Base-by-base conservation (phyloP, 2,113 vertebrate genomes). In the Scalopus aquaticus region DNA sequence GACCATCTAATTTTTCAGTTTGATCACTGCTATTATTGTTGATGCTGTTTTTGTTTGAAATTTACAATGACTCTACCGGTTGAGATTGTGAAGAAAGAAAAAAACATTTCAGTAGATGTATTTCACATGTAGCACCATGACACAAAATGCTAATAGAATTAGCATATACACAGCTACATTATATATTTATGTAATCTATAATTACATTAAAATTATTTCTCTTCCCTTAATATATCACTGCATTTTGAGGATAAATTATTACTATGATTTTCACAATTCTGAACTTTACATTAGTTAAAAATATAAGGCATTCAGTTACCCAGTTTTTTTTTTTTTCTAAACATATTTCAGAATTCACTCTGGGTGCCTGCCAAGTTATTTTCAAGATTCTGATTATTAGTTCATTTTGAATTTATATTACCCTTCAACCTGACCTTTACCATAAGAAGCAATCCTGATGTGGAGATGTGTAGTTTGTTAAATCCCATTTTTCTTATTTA, bases 321-420 rank as follows among this genome's bases (percentile, higher is more conserved):
- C 35, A 84, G 51, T 30, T 80, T 88, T 7, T 89, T 80, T 85
- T 62, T 44, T 44, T 44, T 44, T 44, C 28, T 64, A 77, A 67
- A 69, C 5, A 28, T 37, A 88, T 88, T 95, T 95, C 30, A 81
- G 82, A 90, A 28, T 94, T 65, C 39, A 62, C 19, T 26, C 37
- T 92, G 51, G 2, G 28, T 67, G 24, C 1, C 28, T 84, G 64
- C 72, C 70, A 93, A 64, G 56, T 91, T 92, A 92, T 95, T 80
- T 94, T 91, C 2, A 19, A 90, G 54, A 81, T 88, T 94, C 72
- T 82, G 62, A 85, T 81, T 81, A 90, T 95, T 81, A 95, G 54
- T 81, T 88, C 76, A 69, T 51, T 95, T 90, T 92, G 46, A 95
- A 84, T 88, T 85, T 81, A 92, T 88, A 88, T 80, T 95, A 77